A percentile compares a stretch with the other conserved stretches of the same genome.
These are phyloP conservation scores for Rotaria sp. DNA, from an alignment of 2,888 invertebrate genomes.

Conservation along the genomic window DNA sequence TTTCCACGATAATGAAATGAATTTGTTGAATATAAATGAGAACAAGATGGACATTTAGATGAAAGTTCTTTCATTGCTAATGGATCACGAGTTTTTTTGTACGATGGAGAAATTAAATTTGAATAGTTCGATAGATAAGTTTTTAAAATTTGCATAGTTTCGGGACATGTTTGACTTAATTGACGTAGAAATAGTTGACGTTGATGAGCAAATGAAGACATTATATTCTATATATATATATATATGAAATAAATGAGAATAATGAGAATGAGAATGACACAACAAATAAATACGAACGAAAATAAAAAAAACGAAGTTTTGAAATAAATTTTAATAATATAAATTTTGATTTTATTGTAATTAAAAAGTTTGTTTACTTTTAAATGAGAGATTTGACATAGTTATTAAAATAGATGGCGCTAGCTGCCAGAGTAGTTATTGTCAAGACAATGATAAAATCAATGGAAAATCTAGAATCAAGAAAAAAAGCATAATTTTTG, in stretches of 20 bases:
- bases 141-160: neutral
- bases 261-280: neutral
- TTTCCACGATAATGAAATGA: neutral
- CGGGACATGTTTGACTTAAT: neutral
- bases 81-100: constrained; percentile 28
- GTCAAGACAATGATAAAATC: too few species aligned
- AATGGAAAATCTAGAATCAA: too few species aligned
- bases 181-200: neutral
- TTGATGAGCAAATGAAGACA: neutral
- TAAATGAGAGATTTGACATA: too few species aligned
- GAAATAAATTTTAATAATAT: too few species aligned
- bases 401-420: too few species aligned
- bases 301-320: too few species aligned
- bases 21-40: neutral
- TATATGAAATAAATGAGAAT: too few species aligned
- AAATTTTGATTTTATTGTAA: too few species aligned
- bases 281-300: neutral
- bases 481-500: too few species aligned
- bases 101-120: neutral
- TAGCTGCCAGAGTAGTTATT: too few species aligned
- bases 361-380: too few species aligned
- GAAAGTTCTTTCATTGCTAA: constrained; percentile 20
- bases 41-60: constrained; percentile 25
- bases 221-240: neutral
- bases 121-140: neutral